These are phyloP conservation scores for Coelopa pilipes DNA, from an alignment of 2,888 invertebrate genomes.

Conservation along the genomic window DNA sequence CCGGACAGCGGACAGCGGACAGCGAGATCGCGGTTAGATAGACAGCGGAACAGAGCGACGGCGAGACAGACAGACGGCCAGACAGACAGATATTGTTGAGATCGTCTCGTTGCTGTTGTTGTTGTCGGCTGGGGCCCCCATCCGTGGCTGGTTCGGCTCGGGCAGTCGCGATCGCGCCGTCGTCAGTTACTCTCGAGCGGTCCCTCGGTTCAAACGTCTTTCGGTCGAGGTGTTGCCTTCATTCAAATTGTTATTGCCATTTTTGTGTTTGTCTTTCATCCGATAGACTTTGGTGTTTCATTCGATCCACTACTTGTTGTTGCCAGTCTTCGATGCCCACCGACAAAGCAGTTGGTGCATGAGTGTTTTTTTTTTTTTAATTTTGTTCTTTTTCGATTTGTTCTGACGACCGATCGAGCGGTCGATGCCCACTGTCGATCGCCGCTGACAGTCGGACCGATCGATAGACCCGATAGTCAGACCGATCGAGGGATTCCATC, in stretches of 20 bases:
- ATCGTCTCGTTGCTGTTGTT: too few species aligned
- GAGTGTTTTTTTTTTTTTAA: too few species aligned
- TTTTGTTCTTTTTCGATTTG: too few species aligned
- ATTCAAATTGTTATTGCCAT: neutral
- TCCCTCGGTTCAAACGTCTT: slow-evolving; percentile 49
- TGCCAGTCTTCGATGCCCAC: too few species aligned
- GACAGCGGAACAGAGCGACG: neutral
- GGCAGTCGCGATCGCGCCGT: neutral
- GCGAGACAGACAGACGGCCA: neutral
- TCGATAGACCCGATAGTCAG: too few species aligned
- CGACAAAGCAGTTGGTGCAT: too few species aligned
- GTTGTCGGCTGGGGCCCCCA: too few species aligned
- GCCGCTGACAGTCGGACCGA: too few species aligned
- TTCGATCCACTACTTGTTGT: too few species aligned
- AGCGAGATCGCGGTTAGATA: neutral
- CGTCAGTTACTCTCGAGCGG: slow-evolving; percentile 51
- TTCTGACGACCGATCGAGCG: too few species aligned
- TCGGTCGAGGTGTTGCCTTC: slow-evolving; percentile 22
- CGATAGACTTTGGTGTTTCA: neutral
- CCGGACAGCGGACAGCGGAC: neutral
- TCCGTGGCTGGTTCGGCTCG: neutral
- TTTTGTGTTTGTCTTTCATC: neutral
- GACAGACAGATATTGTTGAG: neutral
- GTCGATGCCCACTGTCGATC: too few species aligned
- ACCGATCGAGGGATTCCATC: too few species aligned